phyloP scores from a whole-genome alignment of 37 sponge, comb jelly and placozoan species.

The Chondrilla cf. caribensis region DNA sequence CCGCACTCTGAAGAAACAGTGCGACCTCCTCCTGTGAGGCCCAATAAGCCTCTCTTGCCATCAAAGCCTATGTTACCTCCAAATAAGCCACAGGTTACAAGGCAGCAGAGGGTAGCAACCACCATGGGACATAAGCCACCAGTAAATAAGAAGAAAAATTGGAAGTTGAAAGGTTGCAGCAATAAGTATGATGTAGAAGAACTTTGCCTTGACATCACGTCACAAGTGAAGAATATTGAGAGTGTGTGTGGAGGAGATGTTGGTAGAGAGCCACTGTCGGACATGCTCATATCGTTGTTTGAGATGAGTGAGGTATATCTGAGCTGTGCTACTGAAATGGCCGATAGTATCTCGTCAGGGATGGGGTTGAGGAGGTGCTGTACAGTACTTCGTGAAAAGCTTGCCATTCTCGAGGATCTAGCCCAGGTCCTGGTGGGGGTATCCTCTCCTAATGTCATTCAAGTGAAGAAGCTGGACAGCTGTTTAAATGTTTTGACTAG shows the following conservation, averaged over 20 bases:
- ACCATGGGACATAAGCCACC: no score
- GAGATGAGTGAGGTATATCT: background rate
- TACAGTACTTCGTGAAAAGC: conserved; percentile 6
- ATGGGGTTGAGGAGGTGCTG: background rate
- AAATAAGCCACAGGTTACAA: background rate
- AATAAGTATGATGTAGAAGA: background rate
- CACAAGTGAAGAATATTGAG: background rate
- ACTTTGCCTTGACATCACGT: background rate
- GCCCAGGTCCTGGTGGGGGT: background rate
- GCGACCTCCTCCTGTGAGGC: background rate
- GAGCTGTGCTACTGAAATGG: background rate
- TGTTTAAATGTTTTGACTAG: background rate
- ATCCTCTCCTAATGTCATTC: background rate
- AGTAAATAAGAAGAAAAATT: background rate
- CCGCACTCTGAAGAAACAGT: background rate
- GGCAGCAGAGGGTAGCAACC: background rate
- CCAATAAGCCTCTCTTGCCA: conserved; percentile 1
- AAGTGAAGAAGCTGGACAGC: background rate
- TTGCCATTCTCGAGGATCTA: background rate
- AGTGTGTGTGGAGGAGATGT: background rate
- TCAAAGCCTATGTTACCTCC: no score
- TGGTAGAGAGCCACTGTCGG: background rate
- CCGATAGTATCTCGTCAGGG: background rate
- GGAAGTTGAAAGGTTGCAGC: background rate
- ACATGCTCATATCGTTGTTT: background rate